Evolutionary conservation across 2,113 vertebrate species (phyloP), one percentile per base, ranked within the genome.

Genomic region (Myotis davidii): DNA sequence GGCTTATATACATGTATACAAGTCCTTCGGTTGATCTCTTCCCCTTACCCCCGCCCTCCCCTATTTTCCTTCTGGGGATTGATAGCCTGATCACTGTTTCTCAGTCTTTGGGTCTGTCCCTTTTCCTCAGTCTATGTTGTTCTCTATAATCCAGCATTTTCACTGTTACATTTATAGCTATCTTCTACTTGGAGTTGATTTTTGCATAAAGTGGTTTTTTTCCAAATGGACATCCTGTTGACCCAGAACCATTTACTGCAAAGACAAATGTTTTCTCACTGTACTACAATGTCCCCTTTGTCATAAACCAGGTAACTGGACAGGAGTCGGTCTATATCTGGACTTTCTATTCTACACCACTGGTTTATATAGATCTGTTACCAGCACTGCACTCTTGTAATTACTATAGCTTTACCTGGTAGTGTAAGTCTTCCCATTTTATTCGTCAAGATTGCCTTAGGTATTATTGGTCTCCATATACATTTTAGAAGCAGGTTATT

Each of bases 401-500:
- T 79, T 84, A 48, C 64, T 74, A 14, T 48, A 90, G 70, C 23
- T 87, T 92, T 52, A 32, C 17, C 73, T 88, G n/a, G 45, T 45
- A 54, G 29, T 39, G 32, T 39, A 77, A 89, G 16, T 48, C 85
- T 88, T 88, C 23, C 61, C 34, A 16, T 79, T 45, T 84, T 61
- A 20, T 87, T 86, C 39, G 76, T 96, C 16, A 84, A 85, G 52
- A 77, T 93, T 54, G 18, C 20, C 32, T 88, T 85, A 54, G 61
- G 77, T 78, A 76, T 72, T 65, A 29, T 85, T 21, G 69, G 11
- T 88, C 79, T 84, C 65, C 72, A 78, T 76, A 56, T 70, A 92
- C 88, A 56, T 85, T 96, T 76, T 73, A 61, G 56, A 88, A 94
- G 25, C 17, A 83, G 29, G 13, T 72, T 94, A 23, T 73, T 92